Percentiles rank a stretch among this genome's conserved stretches.
These are phyloP conservation scores for Mythimna vitellina DNA, from an alignment of 2,888 invertebrate species.

Conservation along the genomic window DNA sequence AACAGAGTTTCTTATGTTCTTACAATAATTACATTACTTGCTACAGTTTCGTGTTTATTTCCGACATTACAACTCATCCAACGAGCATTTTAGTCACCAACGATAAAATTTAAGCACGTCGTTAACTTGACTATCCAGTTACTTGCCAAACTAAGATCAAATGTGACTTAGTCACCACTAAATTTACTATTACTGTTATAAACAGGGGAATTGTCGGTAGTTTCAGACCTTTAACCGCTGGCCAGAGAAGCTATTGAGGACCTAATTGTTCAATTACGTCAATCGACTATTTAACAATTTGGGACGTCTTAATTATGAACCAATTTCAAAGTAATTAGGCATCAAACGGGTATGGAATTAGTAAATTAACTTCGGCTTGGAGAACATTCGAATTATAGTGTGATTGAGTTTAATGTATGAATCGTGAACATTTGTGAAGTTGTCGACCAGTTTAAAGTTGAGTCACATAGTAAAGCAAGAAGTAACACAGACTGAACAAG, in stretches of 20 bases:
- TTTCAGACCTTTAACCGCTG: slow-evolving; percentile 35
- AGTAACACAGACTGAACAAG: background rate
- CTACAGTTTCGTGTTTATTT: slow-evolving; percentile 41
- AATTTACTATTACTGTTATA: slow-evolving; percentile 46
- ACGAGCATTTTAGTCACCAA: slow-evolving; percentile 44
- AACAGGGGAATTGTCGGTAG: slow-evolving; percentile 41
- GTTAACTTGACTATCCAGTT: slow-evolving; percentile 52
- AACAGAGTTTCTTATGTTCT: slow-evolving; percentile 36
- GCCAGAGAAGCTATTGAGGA: slow-evolving; percentile 46
- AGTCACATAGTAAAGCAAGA: background rate
- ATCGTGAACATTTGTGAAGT: background rate
- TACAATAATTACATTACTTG: slow-evolving; percentile 39
- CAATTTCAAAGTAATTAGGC: slow-evolving; percentile 59
- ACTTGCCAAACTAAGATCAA: slow-evolving; percentile 60
- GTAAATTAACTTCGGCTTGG: slow-evolving; percentile 45
- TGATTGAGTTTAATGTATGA: slow-evolving; percentile 32
- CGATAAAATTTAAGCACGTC: slow-evolving; percentile 49
- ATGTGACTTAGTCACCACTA: slow-evolving; percentile 44
- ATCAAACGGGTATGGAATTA: slow-evolving; percentile 58
- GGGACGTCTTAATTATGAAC: slow-evolving; percentile 62
- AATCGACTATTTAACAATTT: slow-evolving; percentile 62
- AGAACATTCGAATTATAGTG: slow-evolving; percentile 35
- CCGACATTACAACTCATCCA: slow-evolving; percentile 50
- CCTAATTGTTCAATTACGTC: slow-evolving; percentile 64
- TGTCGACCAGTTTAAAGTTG: background rate